phyloP scores from a whole-genome alignment of 1,140 invertebrate genomes.

The Zaprionus nigranus region DNA sequence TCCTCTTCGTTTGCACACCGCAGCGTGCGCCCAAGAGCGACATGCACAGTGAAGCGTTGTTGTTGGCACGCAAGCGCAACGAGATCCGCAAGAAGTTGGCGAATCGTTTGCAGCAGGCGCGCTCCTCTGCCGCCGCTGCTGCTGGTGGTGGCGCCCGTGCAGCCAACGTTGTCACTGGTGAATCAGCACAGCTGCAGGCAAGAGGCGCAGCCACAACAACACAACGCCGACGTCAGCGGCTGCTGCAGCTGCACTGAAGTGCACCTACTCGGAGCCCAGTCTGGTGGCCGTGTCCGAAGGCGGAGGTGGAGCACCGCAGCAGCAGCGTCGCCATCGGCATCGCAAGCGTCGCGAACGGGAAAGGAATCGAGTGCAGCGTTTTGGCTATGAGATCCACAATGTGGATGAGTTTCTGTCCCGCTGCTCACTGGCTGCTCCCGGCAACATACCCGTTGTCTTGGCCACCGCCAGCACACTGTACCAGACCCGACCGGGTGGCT shows the following conservation, averaged over 20 bases:
- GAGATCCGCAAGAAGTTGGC: constrained; percentile 76
- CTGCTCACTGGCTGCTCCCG: constrained; percentile 86
- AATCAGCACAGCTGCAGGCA: constrained; percentile 25
- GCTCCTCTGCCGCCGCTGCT: constrained; percentile 26
- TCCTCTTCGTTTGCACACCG: constrained; percentile 81
- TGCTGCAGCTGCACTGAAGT: constrained; percentile 60
- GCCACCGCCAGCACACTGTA: constrained; percentile 90
- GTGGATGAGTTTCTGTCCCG: constrained; percentile 90
- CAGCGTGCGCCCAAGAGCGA: constrained; percentile 66
- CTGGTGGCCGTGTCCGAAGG: constrained; percentile 76
- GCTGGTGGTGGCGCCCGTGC: neutral
- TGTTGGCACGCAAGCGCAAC: constrained; percentile 75
- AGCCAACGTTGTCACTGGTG: neutral
- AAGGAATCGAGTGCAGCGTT: constrained; percentile 85
- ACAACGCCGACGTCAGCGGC: constrained; percentile 8
- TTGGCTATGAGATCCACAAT: constrained; percentile 91
- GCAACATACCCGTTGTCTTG: constrained; percentile 92
- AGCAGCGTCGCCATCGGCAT: constrained; percentile 84
- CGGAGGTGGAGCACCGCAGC: constrained; percentile 44
- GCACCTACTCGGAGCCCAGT: constrained; percentile 81
- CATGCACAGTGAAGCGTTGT: constrained; percentile 65
- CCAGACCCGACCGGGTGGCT: constrained; percentile 88
- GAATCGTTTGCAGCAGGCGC: constrained; percentile 61
- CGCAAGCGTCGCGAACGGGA: constrained; percentile 85
- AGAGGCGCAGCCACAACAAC: constrained; percentile 9